These are phyloP conservation scores for Platysteira castanea DNA, from an alignment of 2,113 vertebrate species.

Conservation along the genomic window DNA sequence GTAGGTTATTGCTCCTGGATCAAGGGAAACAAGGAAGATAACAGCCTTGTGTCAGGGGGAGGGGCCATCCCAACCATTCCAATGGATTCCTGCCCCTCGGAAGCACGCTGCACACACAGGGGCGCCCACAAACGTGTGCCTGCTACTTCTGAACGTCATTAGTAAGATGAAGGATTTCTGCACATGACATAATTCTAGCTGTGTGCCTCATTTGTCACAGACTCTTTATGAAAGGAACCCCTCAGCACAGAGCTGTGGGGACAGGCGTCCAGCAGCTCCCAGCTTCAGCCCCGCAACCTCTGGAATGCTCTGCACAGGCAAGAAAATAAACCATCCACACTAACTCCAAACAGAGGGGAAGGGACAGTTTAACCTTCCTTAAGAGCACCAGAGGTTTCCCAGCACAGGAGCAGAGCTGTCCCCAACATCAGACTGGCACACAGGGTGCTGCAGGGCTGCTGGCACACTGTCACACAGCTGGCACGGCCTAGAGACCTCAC, in stretches of 20 bases:
- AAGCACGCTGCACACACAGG: neutral
- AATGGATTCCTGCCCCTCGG: rapidly evolving
- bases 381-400: neutral
- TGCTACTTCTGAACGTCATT: neutral
- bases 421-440: neutral
- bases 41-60: rapidly evolving
- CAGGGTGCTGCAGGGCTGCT: neutral
- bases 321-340: neutral
- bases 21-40: neutral
- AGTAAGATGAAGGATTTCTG: neutral
- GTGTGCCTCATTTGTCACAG: neutral
- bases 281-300: rapidly evolving
- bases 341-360: neutral
- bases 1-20: neutral
- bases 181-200: neutral
- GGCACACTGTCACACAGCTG: rapidly evolving
- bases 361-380: too few species aligned
- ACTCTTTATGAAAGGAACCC: neutral
- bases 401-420: neutral
- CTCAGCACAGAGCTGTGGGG: neutral
- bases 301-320: rapidly evolving
- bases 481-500: rapidly evolving
- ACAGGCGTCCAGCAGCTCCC: neutral
- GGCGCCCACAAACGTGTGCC: rapidly evolving
- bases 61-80: rapidly evolving